Conservation (phyloP, 2,888 invertebrate species). For the Sussaba pulchella region DNA sequence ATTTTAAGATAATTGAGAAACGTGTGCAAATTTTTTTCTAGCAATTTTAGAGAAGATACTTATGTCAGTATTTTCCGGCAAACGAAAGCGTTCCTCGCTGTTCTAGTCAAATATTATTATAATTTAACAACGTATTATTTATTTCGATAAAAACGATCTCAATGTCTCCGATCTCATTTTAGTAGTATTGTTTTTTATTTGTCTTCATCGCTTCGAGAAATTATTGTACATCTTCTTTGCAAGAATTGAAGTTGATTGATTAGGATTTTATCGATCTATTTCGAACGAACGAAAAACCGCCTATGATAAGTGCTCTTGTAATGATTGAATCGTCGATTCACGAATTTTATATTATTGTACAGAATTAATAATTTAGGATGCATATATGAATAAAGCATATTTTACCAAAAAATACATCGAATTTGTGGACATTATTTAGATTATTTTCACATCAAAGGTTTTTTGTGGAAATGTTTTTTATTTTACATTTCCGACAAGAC, state of each 20-base stretch:
- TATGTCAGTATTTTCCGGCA: conserved; percentile 35
- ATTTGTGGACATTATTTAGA: too few relatives aligned
- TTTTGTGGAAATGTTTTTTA: too few relatives aligned
- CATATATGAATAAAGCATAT: conserved; percentile 81
- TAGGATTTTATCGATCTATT: conserved; percentile 21
- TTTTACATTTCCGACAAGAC: not conserved
- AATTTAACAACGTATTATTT: conserved; percentile 72
- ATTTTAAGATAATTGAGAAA: conserved; percentile 34
- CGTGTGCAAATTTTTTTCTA: conserved; percentile 39
- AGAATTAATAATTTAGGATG: conserved; percentile 74
- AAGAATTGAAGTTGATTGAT: too few relatives aligned
- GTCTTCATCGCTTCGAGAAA: conserved; percentile 45
- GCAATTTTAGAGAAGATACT: conserved; percentile 47
- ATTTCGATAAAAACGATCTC: conserved; percentile 74
- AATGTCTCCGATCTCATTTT: conserved; percentile 75
- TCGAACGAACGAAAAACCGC: conserved; percentile 62
- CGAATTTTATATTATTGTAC: conserved; percentile 78
- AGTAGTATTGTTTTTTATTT: conserved; percentile 62
- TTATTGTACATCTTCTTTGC: conserved; percentile 6
- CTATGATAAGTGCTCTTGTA: conserved; percentile 81
- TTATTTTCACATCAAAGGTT: not conserved
- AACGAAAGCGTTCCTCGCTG: conserved; percentile 78
- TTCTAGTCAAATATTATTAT: too few relatives aligned
- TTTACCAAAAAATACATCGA: conserved; percentile 74
- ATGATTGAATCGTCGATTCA: conserved; percentile 75